Base-by-base conservation (phyloP, 2,888 invertebrate genomes). In the Andrena trimmerana region DNA sequence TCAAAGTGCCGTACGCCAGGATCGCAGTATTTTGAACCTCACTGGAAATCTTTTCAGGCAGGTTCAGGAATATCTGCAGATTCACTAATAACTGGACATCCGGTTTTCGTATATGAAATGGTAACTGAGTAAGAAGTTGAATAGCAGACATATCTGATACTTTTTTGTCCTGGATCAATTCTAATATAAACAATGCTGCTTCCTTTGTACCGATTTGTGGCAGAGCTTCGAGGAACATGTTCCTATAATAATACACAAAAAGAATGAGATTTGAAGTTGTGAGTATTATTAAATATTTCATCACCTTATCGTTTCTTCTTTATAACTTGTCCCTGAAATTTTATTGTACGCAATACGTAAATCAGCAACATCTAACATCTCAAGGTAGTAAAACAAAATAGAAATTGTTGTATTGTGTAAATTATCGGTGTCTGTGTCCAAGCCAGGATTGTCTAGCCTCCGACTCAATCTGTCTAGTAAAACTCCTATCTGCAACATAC, bases 171-270 rank as follows among this genome's bases (percentile, higher is more conserved):
- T 96, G 92, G 0, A 97, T 95, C 60, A 97, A 93, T 88, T 97
- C 95, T 80, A 96, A 95, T 42, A 97, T 96, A 68, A 97, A 95
- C 62, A 96, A 94, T 0, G 96, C 96, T 2, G 96, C 95, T 0
- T 96, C 96, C 42, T 95, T 95, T 7, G 96, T 96, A 59, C 97
- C 96, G 33, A 96, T 95, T 88, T 97, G 96, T 0, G 97, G 97
- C 48, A 97, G 94, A 0, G 96, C 95, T 91, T 97, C 97, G 86
- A 97, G 93, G 90, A 97, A 97, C 89, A 97, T 96, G 90, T 97
- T 97, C 63, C 96, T 95, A 70, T 33, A 86, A 74, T 67, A 69
- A 73, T 31, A 60, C 24, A 54, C 59, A 68, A 60, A 10, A 68
- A 20, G n/a, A 60, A 66, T n/a, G 24, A 42, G 52, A n/a, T 31